Conservation (phyloP, 2,113 vertebrate genomes). For the Rana temporaria region DNA sequence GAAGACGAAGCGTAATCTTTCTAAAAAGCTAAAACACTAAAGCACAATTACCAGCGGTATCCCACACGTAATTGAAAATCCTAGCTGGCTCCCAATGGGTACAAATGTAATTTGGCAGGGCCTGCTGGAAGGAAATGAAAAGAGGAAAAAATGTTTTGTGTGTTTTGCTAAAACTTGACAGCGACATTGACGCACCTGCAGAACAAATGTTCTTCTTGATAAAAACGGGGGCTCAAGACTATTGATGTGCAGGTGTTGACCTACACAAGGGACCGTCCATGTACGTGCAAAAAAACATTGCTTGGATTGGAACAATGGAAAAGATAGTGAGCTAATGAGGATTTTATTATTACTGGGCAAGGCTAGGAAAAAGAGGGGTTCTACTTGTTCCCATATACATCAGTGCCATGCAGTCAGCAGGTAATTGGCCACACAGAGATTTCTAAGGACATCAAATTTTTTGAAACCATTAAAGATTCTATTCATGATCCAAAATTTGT, state of each 20-base stretch:
- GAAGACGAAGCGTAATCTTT: slow-evolving; percentile 13
- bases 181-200: background rate
- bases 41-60: slow-evolving; percentile 32
- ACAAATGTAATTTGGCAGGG: slow-evolving; percentile 30
- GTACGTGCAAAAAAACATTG: background rate
- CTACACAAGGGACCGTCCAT: background rate
- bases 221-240: background rate
- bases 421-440: too few species aligned
- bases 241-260: slow-evolving; percentile 31
- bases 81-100: slow-evolving; percentile 7
- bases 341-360: background rate
- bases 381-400: background rate
- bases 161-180: background rate
- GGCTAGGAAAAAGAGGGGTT: background rate
- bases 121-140: slow-evolving; percentile 18
- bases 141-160: slow-evolving; percentile 34
- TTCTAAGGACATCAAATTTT: too few species aligned
- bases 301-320: background rate
- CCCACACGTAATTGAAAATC: slow-evolving; percentile 21
- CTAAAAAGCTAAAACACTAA: slow-evolving; percentile 21
- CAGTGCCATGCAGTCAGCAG: background rate
- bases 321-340: slow-evolving; percentile 32
- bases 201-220: background rate
- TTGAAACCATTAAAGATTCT: too few species aligned
- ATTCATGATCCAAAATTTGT: too few species aligned